phyloP scores from a whole-genome alignment of 2,113 vertebrate genomes.

The Pluvialis apricaria region DNA sequence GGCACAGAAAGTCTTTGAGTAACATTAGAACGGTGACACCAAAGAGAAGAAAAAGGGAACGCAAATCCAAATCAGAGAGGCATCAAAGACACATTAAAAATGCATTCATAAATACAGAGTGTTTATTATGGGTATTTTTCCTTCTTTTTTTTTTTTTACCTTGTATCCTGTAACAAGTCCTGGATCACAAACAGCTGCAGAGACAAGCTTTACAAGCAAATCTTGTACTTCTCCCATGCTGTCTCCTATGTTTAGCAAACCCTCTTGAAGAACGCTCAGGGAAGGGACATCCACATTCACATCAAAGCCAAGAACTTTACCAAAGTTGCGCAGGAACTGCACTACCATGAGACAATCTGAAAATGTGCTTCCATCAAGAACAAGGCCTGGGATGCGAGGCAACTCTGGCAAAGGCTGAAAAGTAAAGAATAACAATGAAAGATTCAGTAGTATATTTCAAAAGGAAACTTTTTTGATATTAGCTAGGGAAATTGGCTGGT shows the following conservation, averaged over 20 bases:
- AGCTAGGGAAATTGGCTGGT: not conserved
- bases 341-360: conserved; percentile 93
- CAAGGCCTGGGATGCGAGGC: conserved; percentile 85
- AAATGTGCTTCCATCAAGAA: conserved; percentile 85
- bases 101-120: not conserved
- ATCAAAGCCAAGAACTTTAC: conserved; percentile 90
- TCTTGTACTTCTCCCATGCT: conserved; percentile 86
- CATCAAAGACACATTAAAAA: accelerated
- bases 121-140: not conserved
- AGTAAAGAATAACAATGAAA: not conserved
- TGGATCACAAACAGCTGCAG: conserved; percentile 89
- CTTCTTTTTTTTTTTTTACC: conserved; percentile 71
- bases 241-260: conserved; percentile 86
- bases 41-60: not conserved
- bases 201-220: conserved; percentile 89
- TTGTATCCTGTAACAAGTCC: conserved; percentile 87
- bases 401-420: conserved; percentile 87
- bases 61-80: not conserved
- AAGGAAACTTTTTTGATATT: not conserved
- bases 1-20: not conserved
- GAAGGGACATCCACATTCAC: conserved; percentile 79
- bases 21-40: not conserved
- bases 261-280: conserved; percentile 86
- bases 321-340: conserved; percentile 92
- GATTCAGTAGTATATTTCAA: not conserved